These are phyloP conservation scores for Notiomystis cincta DNA, from an alignment of 2,113 vertebrate species.

Conservation along the genomic window DNA sequence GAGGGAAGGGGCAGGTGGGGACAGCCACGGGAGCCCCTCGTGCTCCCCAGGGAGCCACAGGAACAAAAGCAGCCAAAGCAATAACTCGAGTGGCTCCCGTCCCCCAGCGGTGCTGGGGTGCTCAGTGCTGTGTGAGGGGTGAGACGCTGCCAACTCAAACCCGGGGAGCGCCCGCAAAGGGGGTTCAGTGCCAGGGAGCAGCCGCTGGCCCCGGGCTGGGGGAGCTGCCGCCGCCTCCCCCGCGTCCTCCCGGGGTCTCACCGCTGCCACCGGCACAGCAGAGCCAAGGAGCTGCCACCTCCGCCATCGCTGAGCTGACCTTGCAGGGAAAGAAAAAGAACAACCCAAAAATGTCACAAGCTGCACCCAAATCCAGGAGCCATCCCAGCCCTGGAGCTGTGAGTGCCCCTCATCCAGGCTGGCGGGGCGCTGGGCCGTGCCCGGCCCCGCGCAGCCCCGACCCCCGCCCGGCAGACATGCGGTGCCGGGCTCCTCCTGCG, in stretches of 20 bases:
- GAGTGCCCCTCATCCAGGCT: neutral
- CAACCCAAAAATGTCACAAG: slow-evolving; percentile 2
- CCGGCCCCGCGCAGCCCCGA: neutral
- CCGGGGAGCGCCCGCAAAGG: neutral
- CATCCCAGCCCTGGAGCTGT: neutral
- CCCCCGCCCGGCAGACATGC: neutral
- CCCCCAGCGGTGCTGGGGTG: fast-evolving
- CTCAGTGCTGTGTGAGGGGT: neutral
- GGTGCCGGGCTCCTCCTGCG: neutral
- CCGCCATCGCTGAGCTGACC: slow-evolving; percentile 11
- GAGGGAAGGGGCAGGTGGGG: neutral
- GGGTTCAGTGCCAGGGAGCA: neutral
- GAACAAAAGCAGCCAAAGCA: neutral
- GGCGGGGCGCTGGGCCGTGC: neutral
- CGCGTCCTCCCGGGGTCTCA: neutral
- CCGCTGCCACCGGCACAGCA: slow-evolving; percentile 2
- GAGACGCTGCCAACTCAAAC: neutral
- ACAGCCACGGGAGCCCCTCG: fast-evolving
- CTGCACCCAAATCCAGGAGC: slow-evolving; percentile 13
- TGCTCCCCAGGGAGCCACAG: neutral
- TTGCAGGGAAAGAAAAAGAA: neutral
- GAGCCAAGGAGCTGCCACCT: slow-evolving; percentile 24
- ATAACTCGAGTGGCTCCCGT: fast-evolving
- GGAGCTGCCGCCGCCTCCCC: neutral
- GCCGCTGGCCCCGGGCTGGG: neutral